These are phyloP conservation scores for Ovis aries DNA, from an alignment of 2,113 vertebrate species.

Conservation along the genomic window ARS-UI_Ramb_v3.0 NC_056071.1:14516501-14517000, in stretches of 20 bases:
- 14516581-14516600: not conserved
- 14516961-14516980: not conserved
- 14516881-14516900: not conserved
- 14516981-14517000: not conserved
- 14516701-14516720: not conserved
- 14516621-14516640: not conserved
- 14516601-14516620: not conserved
- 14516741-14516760: accelerated
- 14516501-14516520: not conserved
- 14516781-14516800: not conserved
- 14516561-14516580: not conserved
- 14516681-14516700: accelerated
- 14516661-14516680: not conserved
- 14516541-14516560: not conserved
- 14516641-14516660: not conserved
- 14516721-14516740: not conserved
- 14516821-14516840: not conserved
- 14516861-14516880: not conserved
- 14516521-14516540: accelerated
- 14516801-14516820: not conserved
- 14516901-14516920: not conserved
- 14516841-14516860: not conserved
- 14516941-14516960: not conserved
- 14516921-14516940: not conserved
- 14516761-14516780: not conserved